Evolutionary conservation across 1,140 invertebrate species (phyloP).

Genomic region (Riptortus pedestris): DNA sequence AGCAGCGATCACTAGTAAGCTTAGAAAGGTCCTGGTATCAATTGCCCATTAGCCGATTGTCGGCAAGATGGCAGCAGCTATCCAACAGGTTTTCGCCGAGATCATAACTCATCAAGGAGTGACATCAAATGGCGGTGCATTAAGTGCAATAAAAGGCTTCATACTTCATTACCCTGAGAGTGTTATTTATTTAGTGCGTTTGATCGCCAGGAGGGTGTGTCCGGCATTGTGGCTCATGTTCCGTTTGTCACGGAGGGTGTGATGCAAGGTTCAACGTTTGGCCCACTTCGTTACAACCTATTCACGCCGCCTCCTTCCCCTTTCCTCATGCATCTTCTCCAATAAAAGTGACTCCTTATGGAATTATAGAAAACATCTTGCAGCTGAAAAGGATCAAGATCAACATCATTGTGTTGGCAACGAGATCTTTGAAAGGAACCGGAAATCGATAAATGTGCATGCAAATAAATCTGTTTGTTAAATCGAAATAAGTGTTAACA

Average conservation of each 20-base stretch:
- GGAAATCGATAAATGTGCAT: too few relatives aligned
- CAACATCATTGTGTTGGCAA: too few relatives aligned
- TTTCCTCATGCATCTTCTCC: too few relatives aligned
- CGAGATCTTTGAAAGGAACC: too few relatives aligned
- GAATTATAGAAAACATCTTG: too few relatives aligned
- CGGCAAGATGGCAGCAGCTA: background rate
- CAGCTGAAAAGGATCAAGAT: too few relatives aligned
- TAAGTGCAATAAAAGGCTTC: conserved; percentile 10
- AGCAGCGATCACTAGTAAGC: too few relatives aligned
- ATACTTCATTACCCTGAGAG: conserved; percentile 9
- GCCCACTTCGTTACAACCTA: conserved; percentile 5
- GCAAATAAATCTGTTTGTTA: too few relatives aligned
- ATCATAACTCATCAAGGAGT: background rate
- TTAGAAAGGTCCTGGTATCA: background rate
- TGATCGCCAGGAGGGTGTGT: background rate
- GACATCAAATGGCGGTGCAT: background rate
- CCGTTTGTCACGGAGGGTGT: background rate
- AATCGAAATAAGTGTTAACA: too few relatives aligned
- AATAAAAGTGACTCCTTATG: too few relatives aligned
- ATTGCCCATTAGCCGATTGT: conserved; percentile 2
- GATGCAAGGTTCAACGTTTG: background rate
- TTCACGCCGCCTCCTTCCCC: conserved; percentile 1
- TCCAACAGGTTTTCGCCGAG: conserved; percentile 2
- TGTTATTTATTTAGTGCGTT: background rate
- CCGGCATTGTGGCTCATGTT: background rate